Conservation (phyloP, 2,888 invertebrate species). For the Hemistola chrysoprasaria region DNA sequence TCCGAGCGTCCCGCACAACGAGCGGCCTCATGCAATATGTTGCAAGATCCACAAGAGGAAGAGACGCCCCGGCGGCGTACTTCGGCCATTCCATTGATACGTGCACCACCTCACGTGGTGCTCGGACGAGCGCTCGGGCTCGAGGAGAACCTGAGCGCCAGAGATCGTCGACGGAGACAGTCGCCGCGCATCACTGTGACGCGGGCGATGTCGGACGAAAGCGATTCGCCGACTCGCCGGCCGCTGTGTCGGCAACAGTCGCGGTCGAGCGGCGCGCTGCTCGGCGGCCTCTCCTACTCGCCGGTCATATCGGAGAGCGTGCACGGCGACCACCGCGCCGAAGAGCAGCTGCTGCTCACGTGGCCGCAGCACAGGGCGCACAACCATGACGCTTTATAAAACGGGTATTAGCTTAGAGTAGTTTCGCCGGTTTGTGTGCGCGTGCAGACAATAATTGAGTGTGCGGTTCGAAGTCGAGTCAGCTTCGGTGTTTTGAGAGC, state of each 20-base stretch:
- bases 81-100: slow-evolving; percentile 72
- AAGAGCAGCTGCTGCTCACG: slow-evolving; percentile 78
- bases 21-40: slow-evolving; percentile 86
- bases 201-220: slow-evolving; percentile 87
- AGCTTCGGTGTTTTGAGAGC: slow-evolving; percentile 54
- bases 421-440: slow-evolving; percentile 45
- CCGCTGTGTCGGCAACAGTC: slow-evolving; percentile 75
- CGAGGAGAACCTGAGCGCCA: slow-evolving; percentile 56
- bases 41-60: slow-evolving; percentile 83
- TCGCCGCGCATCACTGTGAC: slow-evolving; percentile 89
- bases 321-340: slow-evolving; percentile 54
- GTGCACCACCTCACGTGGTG: slow-evolving; percentile 83
- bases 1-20: slow-evolving; percentile 79
- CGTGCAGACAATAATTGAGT: slow-evolving; percentile 67
- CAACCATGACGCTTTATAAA: slow-evolving; percentile 67
- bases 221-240: slow-evolving; percentile 81
- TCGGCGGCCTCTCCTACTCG: slow-evolving; percentile 70
- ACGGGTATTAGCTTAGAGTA: slow-evolving; percentile 56
- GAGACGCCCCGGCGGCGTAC: slow-evolving; percentile 55
- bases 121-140: slow-evolving; percentile 83
- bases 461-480: slow-evolving; percentile 61
- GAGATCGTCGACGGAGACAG: slow-evolving; percentile 68
- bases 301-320: slow-evolving; percentile 63
- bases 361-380: slow-evolving; percentile 73
- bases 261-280: slow-evolving; percentile 75